Evolutionary conservation across 2,888 invertebrate species (phyloP).

Genomic region (Tetramorium bicarinatum): DNA sequence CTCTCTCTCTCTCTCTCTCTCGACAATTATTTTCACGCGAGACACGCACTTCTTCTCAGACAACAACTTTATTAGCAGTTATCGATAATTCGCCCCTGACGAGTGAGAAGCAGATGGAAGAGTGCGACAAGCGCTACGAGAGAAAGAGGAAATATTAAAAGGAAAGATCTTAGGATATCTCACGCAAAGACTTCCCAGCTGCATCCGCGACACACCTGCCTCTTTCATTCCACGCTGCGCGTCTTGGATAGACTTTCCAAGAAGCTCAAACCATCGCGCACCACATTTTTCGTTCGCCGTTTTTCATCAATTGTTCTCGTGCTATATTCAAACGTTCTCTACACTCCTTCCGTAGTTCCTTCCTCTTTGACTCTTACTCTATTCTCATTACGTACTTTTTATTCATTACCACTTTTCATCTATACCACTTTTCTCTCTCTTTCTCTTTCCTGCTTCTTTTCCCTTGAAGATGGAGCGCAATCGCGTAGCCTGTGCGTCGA

Average conservation of each 20-base stretch:
- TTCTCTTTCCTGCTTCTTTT: conserved; percentile 18
- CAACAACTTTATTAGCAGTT: conserved; percentile 1
- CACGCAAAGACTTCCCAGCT: conserved; percentile 74
- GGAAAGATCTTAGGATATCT: conserved; percentile 62
- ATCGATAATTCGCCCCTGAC: conserved; percentile 24
- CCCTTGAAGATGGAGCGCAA: not conserved
- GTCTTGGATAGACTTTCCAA: conserved; percentile 72
- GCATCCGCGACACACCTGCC: conserved; percentile 78
- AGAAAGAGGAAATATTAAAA: conserved; percentile 13
- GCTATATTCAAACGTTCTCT: conserved; percentile 65
- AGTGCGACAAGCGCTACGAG: not conserved
- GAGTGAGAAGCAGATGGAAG: conserved; percentile 23
- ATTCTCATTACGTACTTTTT: not conserved
- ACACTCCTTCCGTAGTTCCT: not conserved
- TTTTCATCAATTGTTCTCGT: conserved; percentile 75
- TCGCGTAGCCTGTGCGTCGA: not conserved
- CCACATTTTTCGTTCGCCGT: conserved; percentile 68
- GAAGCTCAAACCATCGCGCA: conserved; percentile 64
- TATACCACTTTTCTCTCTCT: conserved; percentile 45
- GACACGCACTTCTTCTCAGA: not conserved
- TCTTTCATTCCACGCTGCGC: conserved; percentile 70
- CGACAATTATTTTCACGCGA: not conserved
- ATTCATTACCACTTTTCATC: conserved; percentile 23
- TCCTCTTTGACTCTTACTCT: conserved; percentile 38
- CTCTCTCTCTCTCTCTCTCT: too few species aligned